Conservation (phyloP, 2,888 invertebrate species). For the Gari tellinella region DNA sequence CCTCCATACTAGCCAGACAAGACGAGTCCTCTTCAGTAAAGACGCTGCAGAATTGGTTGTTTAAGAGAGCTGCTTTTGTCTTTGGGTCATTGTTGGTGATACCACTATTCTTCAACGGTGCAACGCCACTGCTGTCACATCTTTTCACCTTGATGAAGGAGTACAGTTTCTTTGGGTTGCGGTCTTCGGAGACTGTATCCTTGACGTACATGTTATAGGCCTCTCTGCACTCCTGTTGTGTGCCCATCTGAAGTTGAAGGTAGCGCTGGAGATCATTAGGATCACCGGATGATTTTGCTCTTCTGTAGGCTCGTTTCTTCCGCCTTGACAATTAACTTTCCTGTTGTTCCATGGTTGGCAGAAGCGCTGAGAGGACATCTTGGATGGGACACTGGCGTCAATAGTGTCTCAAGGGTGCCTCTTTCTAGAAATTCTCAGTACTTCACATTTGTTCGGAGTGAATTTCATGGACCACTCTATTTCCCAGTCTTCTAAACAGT, state of each 20-base stretch:
- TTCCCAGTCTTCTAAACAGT: too few relatives aligned
- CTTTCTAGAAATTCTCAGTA: too few relatives aligned
- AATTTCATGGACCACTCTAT: too few relatives aligned
- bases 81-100: conserved; percentile 26
- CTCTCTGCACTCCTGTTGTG: conserved; percentile 14
- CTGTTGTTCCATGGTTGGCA: conserved; percentile 14
- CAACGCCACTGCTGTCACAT: conserved; percentile 22
- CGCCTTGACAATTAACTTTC: not conserved
- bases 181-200: conserved; percentile 23
- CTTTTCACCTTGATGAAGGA: conserved; percentile 17
- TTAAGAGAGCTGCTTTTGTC: conserved; percentile 7
- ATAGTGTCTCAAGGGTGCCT: too few relatives aligned
- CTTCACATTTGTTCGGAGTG: too few relatives aligned
- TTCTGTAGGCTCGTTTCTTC: conserved; percentile 3
- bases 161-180: conserved; percentile 19
- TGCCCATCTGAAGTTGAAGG: conserved; percentile 5
- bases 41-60: conserved; percentile 19
- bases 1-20: too few relatives aligned
- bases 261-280: conserved; percentile 10
- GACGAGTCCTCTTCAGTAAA: too few relatives aligned
- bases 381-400: conserved; percentile 10
- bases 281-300: not conserved
- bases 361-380: not conserved
- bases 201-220: too few relatives aligned
- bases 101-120: conserved; percentile 30